Percentiles rank a stretch among this genome's conserved stretches.
These are phyloP conservation scores for Spodoptera littoralis DNA, from an alignment of 2,888 invertebrate genomes.

Conservation along the genomic window DNA sequence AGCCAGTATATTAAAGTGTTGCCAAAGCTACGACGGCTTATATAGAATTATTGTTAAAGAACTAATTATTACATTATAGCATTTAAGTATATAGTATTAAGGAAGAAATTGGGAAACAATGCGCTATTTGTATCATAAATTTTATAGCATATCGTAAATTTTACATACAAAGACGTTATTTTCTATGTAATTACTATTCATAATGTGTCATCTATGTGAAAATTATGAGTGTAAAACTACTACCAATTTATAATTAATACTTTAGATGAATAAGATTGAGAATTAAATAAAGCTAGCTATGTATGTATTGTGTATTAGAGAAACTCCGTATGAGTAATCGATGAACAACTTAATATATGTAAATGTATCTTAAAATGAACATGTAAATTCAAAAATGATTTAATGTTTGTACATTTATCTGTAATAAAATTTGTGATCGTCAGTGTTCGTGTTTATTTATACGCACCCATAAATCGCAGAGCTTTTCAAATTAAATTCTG, in stretches of 20 bases:
- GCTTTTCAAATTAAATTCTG: not conserved
- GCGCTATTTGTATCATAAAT: conserved; percentile 84
- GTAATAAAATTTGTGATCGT: conserved; percentile 62
- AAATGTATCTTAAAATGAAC: conserved; percentile 26
- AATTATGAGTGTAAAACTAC: conserved; percentile 37
- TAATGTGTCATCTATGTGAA: conserved; percentile 46
- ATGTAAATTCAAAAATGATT: conserved; percentile 43
- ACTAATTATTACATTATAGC: conserved; percentile 34
- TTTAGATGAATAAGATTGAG: conserved; percentile 32
- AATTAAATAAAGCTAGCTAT: conserved; percentile 44
- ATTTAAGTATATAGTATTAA: conserved; percentile 54
- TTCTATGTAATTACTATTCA: conserved; percentile 48
- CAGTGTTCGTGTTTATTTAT: conserved; percentile 26
- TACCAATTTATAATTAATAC: conserved; percentile 39
- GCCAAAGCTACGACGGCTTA: conserved; percentile 62
- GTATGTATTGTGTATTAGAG: conserved; percentile 44
- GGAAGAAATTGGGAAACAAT: conserved; percentile 85
- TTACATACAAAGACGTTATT: conserved; percentile 51
- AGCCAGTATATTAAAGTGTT: conserved; percentile 52
- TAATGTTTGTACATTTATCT: conserved; percentile 60
- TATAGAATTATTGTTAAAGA: conserved; percentile 27
- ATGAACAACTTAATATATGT: conserved; percentile 40
- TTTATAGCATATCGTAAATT: conserved; percentile 78
- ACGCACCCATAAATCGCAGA: not conserved
- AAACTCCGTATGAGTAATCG: conserved; percentile 35